Evolutionary conservation across 2,888 invertebrate genomes (phyloP).

Genomic region (Netelia melanura): DNA sequence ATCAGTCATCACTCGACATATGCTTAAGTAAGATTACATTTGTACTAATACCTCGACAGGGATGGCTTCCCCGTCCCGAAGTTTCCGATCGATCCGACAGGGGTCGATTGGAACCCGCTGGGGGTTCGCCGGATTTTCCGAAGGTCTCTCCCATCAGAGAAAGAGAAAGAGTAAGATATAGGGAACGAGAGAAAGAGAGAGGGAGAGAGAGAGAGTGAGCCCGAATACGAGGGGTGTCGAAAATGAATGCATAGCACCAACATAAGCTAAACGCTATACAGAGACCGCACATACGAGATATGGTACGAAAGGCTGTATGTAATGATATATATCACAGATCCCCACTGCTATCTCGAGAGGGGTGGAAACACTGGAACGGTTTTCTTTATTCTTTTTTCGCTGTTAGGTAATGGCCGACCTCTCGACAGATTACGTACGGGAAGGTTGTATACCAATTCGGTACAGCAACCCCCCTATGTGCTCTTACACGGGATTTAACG

Average conservation of each 20-base stretch:
- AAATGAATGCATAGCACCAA: conserved; percentile 55
- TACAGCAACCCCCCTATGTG: conserved; percentile 60
- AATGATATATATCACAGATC: conserved; percentile 79
- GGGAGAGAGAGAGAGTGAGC: conserved; percentile 20
- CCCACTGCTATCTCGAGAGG: conserved; percentile 66
- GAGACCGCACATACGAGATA: conserved; percentile 52
- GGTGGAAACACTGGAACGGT: conserved; percentile 38
- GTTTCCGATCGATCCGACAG: conserved; percentile 27
- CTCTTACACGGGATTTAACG: conserved; percentile 80
- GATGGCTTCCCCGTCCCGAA: conserved; percentile 35
- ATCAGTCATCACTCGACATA: conserved; percentile 83
- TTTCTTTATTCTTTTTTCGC: conserved; percentile 72
- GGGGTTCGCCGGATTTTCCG: conserved; percentile 60
- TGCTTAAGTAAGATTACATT: conserved; percentile 84
- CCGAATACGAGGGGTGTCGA: conserved; percentile 58
- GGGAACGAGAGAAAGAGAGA: conserved; percentile 33
- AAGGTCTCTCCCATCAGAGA: conserved; percentile 54
- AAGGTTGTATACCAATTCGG: conserved; percentile 76
- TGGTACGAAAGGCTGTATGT: conserved; percentile 40
- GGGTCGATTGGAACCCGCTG: conserved; percentile 53
- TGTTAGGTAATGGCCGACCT: conserved; percentile 80
- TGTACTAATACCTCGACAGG: conserved; percentile 79
- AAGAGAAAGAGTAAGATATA: conserved; percentile 31
- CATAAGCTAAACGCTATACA: conserved; percentile 62
- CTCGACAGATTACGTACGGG: conserved; percentile 81